These are phyloP conservation scores for Pristionchus pacificus DNA, from an alignment of 1,140 invertebrate genomes.

Conservation along the genomic window DNA sequence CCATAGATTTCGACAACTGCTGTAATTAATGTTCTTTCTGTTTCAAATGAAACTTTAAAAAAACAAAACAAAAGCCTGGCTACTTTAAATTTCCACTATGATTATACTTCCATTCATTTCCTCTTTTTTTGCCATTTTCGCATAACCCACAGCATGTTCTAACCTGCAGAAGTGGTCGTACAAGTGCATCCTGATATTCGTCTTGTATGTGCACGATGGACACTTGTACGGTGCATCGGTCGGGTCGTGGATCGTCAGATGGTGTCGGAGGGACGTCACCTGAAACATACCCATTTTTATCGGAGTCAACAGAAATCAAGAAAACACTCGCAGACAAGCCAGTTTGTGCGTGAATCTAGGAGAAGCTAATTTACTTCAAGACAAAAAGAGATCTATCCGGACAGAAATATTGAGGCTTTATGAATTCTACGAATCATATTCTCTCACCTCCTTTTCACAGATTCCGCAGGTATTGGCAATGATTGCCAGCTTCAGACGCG, in stretches of 20 bases:
- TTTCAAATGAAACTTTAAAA: neutral
- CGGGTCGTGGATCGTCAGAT: slow-evolving; percentile 7
- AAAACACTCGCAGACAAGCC: too few relatives aligned
- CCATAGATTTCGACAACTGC: neutral
- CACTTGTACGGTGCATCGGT: slow-evolving; percentile 25
- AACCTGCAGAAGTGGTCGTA: slow-evolving; percentile 18
- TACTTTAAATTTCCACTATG: slow-evolving; percentile 2
- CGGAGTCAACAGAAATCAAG: slow-evolving; percentile 1
- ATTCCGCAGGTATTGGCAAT: slow-evolving; percentile 5
- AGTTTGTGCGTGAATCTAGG: too few relatives aligned
- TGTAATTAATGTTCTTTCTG: neutral
- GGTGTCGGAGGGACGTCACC: neutral
- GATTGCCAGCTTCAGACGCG: neutral
- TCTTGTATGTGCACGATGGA: slow-evolving; percentile 19
- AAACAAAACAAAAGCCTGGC: neutral
- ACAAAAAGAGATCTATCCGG: too few relatives aligned
- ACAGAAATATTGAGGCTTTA: neutral
- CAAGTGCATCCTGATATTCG: slow-evolving; percentile 13
- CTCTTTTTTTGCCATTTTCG: too few relatives aligned
- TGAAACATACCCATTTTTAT: neutral
- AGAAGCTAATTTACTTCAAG: too few relatives aligned
- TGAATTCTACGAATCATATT: too few relatives aligned
- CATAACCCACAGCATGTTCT: too few relatives aligned
- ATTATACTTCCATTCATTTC: too few relatives aligned
- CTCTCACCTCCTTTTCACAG: slow-evolving; percentile 26